Conservation (phyloP, 2,888 invertebrate genomes). For the Ochlodes sylvanus region DNA sequence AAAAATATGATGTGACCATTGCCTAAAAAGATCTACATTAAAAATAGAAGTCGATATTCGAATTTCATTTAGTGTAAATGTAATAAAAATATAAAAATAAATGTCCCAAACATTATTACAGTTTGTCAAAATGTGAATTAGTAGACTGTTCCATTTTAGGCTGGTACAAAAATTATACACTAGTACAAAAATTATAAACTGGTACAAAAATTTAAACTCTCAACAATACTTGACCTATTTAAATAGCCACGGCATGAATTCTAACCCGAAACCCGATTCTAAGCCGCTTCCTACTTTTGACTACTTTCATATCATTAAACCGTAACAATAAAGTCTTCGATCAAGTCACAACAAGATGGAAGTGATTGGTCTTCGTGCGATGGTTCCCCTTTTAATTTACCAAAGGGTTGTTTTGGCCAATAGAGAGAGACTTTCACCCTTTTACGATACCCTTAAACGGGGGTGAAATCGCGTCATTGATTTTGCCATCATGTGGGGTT, state of each 20-base stretch:
- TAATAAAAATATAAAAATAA: too few species aligned
- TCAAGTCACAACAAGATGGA: constrained; percentile 2
- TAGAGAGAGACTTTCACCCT: constrained; percentile 40
- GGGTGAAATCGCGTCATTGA: constrained; percentile 20
- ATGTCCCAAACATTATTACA: too few species aligned
- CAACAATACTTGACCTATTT: background rate
- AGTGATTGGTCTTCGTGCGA: constrained; percentile 29
- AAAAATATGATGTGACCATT: too few species aligned
- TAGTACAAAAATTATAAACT: too few species aligned
- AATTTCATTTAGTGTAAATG: too few species aligned
- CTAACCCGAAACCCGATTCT: background rate
- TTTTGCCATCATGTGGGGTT: constrained; percentile 13
- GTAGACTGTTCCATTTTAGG: too few species aligned
- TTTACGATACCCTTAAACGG: constrained; percentile 5
- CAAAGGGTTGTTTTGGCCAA: constrained; percentile 36
- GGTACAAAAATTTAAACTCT: too few species aligned
- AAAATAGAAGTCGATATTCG: too few species aligned
- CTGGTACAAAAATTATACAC: too few species aligned
- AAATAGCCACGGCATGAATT: background rate
- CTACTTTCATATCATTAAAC: constrained; percentile 1
- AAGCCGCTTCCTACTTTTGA: background rate
- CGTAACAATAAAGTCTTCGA: constrained; percentile 9
- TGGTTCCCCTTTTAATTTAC: constrained; percentile 31
- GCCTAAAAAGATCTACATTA: too few species aligned
- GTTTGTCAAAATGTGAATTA: too few species aligned